Evolutionary conservation across 2,113 vertebrate genomes (phyloP).

Genomic region (Clarias macrocephalus): DNA sequence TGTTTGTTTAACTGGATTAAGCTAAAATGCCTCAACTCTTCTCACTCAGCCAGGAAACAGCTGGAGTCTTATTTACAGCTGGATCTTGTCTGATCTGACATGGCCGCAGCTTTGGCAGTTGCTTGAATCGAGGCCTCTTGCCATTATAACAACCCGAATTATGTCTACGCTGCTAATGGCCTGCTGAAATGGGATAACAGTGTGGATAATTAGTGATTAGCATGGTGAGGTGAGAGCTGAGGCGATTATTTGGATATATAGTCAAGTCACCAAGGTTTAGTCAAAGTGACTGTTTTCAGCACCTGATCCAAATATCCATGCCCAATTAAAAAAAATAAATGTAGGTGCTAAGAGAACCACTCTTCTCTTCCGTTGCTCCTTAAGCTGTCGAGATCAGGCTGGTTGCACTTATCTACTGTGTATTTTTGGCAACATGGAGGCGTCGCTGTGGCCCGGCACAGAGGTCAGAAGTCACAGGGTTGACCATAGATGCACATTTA

Average conservation of each 20-base stretch:
- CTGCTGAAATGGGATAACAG: neutral
- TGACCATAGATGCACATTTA: constrained; percentile 75
- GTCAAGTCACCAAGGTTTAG: neutral
- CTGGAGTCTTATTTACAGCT: constrained; percentile 24
- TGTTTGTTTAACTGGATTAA: constrained; percentile 8
- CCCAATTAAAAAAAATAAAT: neutral
- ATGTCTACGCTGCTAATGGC: constrained; percentile 5
- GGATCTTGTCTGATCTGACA: constrained; percentile 2
- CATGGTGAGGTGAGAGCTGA: neutral
- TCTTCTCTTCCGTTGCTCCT: neutral
- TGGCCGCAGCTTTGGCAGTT: neutral
- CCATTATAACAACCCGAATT: neutral
- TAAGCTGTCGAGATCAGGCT: neutral
- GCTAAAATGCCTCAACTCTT: neutral
- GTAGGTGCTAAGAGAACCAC: neutral
- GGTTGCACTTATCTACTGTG: constrained; percentile 69
- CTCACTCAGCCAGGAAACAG: constrained; percentile 32
- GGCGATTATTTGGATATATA: neutral
- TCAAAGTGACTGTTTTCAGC: neutral
- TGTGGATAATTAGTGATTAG: neutral
- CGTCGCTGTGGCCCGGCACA: constrained; percentile 69
- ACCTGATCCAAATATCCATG: neutral
- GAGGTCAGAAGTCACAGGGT: constrained; percentile 72
- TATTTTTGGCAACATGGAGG: constrained; percentile 79
- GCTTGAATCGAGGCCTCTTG: neutral